Base-by-base conservation (phyloP, 2,113 vertebrate species). In the Dipodomys spectabilis region DNA sequence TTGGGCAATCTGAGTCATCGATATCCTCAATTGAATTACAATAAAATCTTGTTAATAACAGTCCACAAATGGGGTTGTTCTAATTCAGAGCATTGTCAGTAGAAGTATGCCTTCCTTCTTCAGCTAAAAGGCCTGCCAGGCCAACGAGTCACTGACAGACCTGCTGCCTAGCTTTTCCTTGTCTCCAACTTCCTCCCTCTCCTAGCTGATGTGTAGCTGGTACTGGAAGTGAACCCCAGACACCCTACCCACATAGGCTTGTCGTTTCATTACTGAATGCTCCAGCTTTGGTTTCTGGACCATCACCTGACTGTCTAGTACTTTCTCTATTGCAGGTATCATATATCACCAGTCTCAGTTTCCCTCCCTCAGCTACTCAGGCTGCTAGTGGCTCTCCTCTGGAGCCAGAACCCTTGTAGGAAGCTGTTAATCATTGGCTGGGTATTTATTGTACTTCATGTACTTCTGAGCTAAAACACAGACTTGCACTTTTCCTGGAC, bases 331-430 rank as follows among this genome's bases (percentile, higher is more conserved):
- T 4, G n/a, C 28, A 45, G 23, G 32, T 15, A 1, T 11, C 7
- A 4, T 0, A 2, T 60, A 15, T 27, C n/a, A 6, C 25, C 19
- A 9, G 0, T 25, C 32, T 39, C 30, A 0, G 1, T 20, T 3
- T 28, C 7, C 8, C 11, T 22, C 5, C 22, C 44, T 25, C 6
- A 22, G 44, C 15, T 30, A 60, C 73, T 23, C 6, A 27, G 7
- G 1, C 20, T 65, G 22, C 28, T 20, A 30, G 32, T 74, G 39
- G n/a, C 67, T 88, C 19, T 69, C 13, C 5, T 1, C 74, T 67
- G 80, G 64, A 39, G 32, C 19, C 25, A 45, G 5, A 27, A 23
- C 30, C 75, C 22, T 19, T 9, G 12, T n/a, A 49, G 23, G 13
- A 2, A 9, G 10, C 8, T 11, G 2, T 25, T n/a, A 49, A 3